Base-by-base conservation (phyloP, 1,140 invertebrate species). In the Caenorhabditis elegans region DNA sequence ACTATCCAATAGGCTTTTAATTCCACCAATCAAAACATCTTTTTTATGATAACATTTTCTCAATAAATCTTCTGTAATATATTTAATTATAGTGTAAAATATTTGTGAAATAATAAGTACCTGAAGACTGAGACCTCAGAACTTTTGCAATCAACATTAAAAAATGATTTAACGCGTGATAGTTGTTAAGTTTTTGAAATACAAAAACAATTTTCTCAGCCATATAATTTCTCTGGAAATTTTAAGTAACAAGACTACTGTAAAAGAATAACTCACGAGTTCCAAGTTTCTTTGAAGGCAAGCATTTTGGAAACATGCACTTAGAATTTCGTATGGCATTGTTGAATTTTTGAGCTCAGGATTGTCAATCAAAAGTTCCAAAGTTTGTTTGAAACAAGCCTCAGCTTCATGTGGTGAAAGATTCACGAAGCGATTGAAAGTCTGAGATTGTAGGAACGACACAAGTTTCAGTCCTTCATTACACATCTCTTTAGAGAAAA, bases 171-270 rank as follows among this genome's bases (percentile, higher is more conserved):
- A 70, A 10, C 11, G 60, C 60, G 17, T 70, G 60, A 11, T 39
- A 70, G 22, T 70, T 70, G 34, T 70, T 22, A 5, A 39, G n/a
- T 22, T 10, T 19, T 0, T 70, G 34, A 2, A 70, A n/a, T 2
- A 70, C 15, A 22, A 39, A 39, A 1, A 70, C 60, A 19, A 39
- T 39, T 19, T 70, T 70, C 8, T 70, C 60, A 22, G 60, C 60
- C 17, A 70, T 70, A 34, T 34, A 70, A 22, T 70, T 70, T 70
- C 60, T 70, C 60, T 70, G 60, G 19, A 60, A 34, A 39, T 36
- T n/a, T n/a, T n/a, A n/a, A n/a, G n/a, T n/a, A n/a, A n/a, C 28
- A 22, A 1, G 8, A 31, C 28, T 22, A 1, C 10, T 53, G 0
- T 10, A 0, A 53, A 26, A 10, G n/a, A 8, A 1, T 19, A 39